Conservation (phyloP, 2,888 invertebrate species). For the Copidosoma aretas region DNA sequence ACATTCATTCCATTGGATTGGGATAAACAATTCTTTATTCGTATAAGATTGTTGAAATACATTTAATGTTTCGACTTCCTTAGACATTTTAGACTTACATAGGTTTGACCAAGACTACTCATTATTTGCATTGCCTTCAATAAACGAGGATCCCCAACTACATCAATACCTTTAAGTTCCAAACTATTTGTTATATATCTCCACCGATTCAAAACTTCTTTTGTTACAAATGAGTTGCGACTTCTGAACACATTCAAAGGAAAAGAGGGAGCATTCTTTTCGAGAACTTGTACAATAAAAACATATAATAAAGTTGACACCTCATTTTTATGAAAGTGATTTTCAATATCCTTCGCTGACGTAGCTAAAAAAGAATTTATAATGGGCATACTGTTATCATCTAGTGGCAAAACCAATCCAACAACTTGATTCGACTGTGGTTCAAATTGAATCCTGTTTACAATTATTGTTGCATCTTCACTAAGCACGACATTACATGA, state of each 20-base stretch:
- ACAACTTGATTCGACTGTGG: slow-evolving; percentile 42
- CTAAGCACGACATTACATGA: slow-evolving; percentile 42
- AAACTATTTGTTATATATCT: slow-evolving; percentile 38
- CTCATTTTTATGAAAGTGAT: slow-evolving; percentile 34
- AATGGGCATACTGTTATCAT: slow-evolving; percentile 40
- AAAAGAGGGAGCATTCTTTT: slow-evolving; percentile 41
- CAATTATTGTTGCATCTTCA: slow-evolving; percentile 46
- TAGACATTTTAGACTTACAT: too few relatives aligned
- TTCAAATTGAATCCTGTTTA: slow-evolving; percentile 41
- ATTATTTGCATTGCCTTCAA: slow-evolving; percentile 46
- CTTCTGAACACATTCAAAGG: slow-evolving; percentile 46
- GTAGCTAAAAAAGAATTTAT: slow-evolving; percentile 38
- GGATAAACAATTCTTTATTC: too few relatives aligned
- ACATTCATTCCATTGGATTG: too few relatives aligned
- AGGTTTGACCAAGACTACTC: slow-evolving; percentile 34
- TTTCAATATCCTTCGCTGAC: slow-evolving; percentile 39
- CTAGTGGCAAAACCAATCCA: slow-evolving; percentile 43
- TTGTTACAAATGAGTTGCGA: slow-evolving; percentile 45
- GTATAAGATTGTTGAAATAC: too few relatives aligned
- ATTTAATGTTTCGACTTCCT: too few relatives aligned
- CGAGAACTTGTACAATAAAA: slow-evolving; percentile 44
- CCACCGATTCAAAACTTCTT: slow-evolving; percentile 44
- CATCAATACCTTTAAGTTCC: slow-evolving; percentile 39
- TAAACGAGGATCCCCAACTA: slow-evolving; percentile 44
- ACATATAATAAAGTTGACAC: slow-evolving; percentile 41